A percentile compares a stretch with the other conserved stretches of the same genome.
Conservation (phyloP, 2,888 invertebrate species). For the Spisula subtruncata region DNA sequence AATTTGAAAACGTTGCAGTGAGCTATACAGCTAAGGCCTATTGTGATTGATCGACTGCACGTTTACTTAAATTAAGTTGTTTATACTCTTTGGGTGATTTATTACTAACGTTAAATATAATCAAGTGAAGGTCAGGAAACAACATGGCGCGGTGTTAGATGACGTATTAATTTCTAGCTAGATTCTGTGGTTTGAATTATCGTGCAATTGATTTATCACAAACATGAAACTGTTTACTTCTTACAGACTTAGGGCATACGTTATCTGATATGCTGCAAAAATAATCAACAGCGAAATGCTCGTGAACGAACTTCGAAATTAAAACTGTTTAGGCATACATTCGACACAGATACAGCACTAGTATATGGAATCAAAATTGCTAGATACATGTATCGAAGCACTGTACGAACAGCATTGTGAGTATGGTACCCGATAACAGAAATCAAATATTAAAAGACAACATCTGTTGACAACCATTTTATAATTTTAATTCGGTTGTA, state of each 20-base stretch:
- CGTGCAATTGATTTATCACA: background rate
- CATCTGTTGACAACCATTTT: too few relatives aligned
- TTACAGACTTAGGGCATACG: background rate
- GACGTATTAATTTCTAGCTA: background rate
- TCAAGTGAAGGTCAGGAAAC: constrained; percentile 6
- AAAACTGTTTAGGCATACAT: too few relatives aligned
- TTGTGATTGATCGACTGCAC: background rate
- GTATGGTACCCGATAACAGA: too few relatives aligned
- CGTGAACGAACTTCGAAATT: background rate
- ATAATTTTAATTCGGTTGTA: too few relatives aligned
- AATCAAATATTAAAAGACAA: too few relatives aligned
- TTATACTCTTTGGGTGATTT: background rate
- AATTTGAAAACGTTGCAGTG: too few relatives aligned
- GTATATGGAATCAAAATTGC: too few relatives aligned
- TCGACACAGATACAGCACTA: too few relatives aligned
- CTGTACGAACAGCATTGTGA: too few relatives aligned
- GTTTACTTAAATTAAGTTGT: too few relatives aligned
- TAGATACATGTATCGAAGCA: too few relatives aligned
- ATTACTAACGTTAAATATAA: background rate
- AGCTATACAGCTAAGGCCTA: too few relatives aligned
- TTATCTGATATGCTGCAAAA: background rate
- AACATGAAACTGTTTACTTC: background rate
- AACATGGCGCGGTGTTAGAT: background rate
- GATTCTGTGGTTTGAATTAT: background rate
- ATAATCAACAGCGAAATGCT: background rate